Evolutionary conservation across 2,888 invertebrate species (phyloP), one percentile per base, ranked within the genome.

Genomic region (Parasteatoda lunata): DNA sequence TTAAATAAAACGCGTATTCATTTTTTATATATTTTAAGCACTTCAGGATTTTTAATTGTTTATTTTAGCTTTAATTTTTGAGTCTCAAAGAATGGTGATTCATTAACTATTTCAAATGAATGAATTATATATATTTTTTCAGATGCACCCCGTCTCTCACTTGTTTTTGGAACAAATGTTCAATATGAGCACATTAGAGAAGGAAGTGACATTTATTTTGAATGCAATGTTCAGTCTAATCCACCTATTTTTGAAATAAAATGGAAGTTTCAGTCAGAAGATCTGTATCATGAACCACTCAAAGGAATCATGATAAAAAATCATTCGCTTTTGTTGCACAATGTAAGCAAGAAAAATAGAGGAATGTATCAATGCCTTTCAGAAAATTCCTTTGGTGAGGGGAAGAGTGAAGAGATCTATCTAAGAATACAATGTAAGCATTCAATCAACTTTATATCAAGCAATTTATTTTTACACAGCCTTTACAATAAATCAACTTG

Each of bases 191-290:
- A 96, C 93, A 97, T 97, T 93, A 96, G 97, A 92, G 97, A 97
- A 92, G 96, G 97, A 78, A 97, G 96, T 91, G 97, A 97, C 93
- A 96, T 97, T 88, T 97, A 97, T 93, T 97, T 97, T 93, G 97
- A 97, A 93, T 97, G 97, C 93, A 96, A 96, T 93, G 96, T 97
- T 91, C 95, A 95, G 91, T 95, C 97, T 90, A 97, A 97, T 93
- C 97, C 97, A 64, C 94, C 95, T 87, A 96, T 95, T 93, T 94
- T 96, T 91, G 95, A 96, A 91, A 94, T 97, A 89, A 94, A 95
- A 90, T 97, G 97, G 97, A 93, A 83, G 48, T 89, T 90, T 66
- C 89, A 90, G 65, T 88, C 89, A 8, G 69, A 83, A 13, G 86
- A 78, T 11, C 75, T 90, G n/a, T 71, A 71, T 47, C 86, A 86